Base-by-base conservation (phyloP, 2,888 invertebrate species). In the Diarsia mendica region DNA sequence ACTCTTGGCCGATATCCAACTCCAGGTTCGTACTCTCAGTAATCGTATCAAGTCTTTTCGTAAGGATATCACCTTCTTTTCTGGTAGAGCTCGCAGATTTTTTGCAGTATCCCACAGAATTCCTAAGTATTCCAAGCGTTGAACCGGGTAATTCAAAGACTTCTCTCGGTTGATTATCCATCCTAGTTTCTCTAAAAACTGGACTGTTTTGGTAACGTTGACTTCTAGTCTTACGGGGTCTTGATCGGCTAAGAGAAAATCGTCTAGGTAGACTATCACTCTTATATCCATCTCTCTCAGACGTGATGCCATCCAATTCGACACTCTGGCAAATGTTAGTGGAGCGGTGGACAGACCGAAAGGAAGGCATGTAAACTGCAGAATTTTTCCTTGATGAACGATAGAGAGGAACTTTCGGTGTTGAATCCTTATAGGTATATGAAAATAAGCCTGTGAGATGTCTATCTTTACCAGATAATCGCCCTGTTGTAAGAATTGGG, bases 81-180 rank as follows among this genome's bases (percentile, higher is more conserved):
- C 23, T 23, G 55, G 55, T n/a, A 55, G 55, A 23, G 55, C 55
- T 55, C n/a, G n/a, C 11, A 23, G n/a, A 11, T 55, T 55, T n/a
- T 23, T n/a, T n/a, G 11, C n/a, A 23, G 55, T 55, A 8, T 55
- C 55, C 55, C 55, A 55, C 23, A 23, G 23, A 23, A 55, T 55
- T 0, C 55, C 55, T 55, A 55, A 23, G 55, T 55, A 55, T 55
- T 55, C 55, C 23, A 55, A 4, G 10, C 55, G 23, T 11, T 55
- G 55, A 11, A 4, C n/a, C 8, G 55, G 55, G n/a, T 55, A n/a
- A 23, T 55, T n/a, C 23, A 55, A 11, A 11, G 55, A 55, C 23
- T 61, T 61, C 20, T 61, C 61, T 60, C 33, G 33, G 33, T 61
- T 61, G 61, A 61, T 61, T 39, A 39, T 61, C 61, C 61, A 61